Evolutionary conservation across 35 echinoderm and acorn worm species (phyloP), one percentile per base, ranked within the genome.

Genomic region (Eucidaris tribuloides): DNA sequence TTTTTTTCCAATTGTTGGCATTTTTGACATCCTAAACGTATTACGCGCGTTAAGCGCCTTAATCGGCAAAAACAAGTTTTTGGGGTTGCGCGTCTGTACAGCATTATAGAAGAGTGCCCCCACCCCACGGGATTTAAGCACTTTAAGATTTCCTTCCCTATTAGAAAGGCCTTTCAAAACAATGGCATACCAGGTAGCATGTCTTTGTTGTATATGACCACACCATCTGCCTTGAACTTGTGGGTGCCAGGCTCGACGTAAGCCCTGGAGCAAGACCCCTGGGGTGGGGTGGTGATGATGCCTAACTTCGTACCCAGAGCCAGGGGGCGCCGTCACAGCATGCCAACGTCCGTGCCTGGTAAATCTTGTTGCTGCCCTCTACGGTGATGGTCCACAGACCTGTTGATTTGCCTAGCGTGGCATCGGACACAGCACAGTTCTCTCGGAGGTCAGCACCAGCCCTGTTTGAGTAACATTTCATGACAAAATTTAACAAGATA

Each of bases 151-250:
- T n/a, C n/a, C n/a, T n/a, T n/a, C n/a, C n/a, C n/a, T n/a, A n/a
- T n/a, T n/a, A n/a, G n/a, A n/a, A n/a, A n/a, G n/a, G n/a, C n/a
- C n/a, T n/a, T n/a, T n/a, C n/a, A n/a, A n/a, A n/a, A n/a, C n/a
- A n/a, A n/a, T n/a, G n/a, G n/a, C n/a, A n/a, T 82, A 82, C 80
- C 80, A 62, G 80, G 80, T 4, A 82, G 56, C 38, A 82, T 42
- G 52, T 61, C 80, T 27, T 82, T 82, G 80, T 82, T 82, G 40
- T 82, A 82, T 32, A 82, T 39, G 27, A 82, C 56, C 25, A 82
- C 80, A 6, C 80, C 80, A 40, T 82, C 80, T 2, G 80, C 80
- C 30, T 82, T 82, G 23, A 82, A 82, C 58, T 43, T 82, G 57
- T 82, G 80, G 1, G 80, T 82, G 14, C 80, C 80, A 20, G 80